phyloP scores from a whole-genome alignment of 1,140 invertebrate species.

The Amphibalanus amphitrite region DNA sequence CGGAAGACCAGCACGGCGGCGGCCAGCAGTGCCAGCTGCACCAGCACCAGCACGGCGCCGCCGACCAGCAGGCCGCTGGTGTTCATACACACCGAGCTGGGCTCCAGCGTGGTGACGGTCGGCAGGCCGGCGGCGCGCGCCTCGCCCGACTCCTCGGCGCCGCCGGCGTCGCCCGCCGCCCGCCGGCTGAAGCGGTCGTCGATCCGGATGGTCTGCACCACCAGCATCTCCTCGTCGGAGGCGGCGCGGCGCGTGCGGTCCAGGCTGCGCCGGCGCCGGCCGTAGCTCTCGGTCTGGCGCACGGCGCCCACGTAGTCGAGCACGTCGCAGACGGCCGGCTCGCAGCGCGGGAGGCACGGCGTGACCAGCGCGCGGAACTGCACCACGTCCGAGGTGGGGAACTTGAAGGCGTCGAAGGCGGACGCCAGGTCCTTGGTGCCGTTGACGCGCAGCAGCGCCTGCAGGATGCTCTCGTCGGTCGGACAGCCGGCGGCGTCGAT shows the following conservation, averaged over 20 bases:
- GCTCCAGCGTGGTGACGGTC: constrained; percentile 17
- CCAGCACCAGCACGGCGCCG: constrained; percentile 59
- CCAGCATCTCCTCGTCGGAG: constrained; percentile 51
- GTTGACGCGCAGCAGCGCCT: constrained; percentile 24
- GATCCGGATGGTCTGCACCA: constrained; percentile 79
- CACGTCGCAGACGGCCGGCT: constrained; percentile 30
- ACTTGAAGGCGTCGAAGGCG: constrained; percentile 39
- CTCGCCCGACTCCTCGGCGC: constrained; percentile 23
- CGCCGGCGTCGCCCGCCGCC: constrained; percentile 14
- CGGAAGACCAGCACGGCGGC: constrained; percentile 69
- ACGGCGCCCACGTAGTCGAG: constrained; percentile 27
- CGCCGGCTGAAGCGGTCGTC: constrained; percentile 55
- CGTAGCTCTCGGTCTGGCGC: constrained; percentile 27
- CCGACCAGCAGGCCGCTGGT: constrained; percentile 55
- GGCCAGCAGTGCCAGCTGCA: constrained; percentile 59
- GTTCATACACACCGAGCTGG: constrained; percentile 48
- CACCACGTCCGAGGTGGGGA: constrained; percentile 35
- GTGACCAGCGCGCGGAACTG: constrained; percentile 37
- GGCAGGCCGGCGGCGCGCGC: constrained; percentile 10
- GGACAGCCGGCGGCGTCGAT: constrained; percentile 34
- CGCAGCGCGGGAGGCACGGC: constrained; percentile 33
- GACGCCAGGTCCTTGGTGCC: constrained; percentile 27
- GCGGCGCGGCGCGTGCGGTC: background rate
- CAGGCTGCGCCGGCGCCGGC: constrained; percentile 23
- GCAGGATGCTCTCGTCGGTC: constrained; percentile 34